Evolutionary conservation across 2,113 vertebrate species (phyloP).

Genomic region (Addax nasomaculatus): DNA sequence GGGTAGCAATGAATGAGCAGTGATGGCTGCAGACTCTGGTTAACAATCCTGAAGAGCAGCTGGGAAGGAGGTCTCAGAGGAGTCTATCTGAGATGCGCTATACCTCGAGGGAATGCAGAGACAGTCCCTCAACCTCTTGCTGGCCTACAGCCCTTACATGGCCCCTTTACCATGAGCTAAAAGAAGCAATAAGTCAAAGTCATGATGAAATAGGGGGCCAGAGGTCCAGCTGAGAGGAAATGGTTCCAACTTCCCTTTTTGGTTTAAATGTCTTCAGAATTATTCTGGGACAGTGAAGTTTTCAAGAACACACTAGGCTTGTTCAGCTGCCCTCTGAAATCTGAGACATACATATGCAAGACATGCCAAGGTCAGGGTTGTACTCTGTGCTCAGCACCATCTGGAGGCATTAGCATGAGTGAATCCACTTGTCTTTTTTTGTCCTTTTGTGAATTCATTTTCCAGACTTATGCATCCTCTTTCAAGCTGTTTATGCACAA

Average conservation of each 20-base stretch:
- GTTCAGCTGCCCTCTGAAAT: background rate
- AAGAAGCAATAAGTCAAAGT: background rate
- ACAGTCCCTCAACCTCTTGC: background rate
- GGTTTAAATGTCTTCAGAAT: background rate
- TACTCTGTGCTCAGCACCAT: constrained; percentile 52
- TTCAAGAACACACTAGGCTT: background rate
- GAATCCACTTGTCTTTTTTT: constrained; percentile 7
- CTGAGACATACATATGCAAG: background rate
- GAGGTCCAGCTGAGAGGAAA: background rate
- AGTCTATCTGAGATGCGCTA: background rate
- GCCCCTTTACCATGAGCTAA: background rate
- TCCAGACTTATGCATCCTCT: background rate
- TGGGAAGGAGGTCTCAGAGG: background rate
- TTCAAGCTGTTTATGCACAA: background rate
- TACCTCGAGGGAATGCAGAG: background rate
- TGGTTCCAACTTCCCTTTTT: background rate
- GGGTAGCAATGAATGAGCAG: background rate
- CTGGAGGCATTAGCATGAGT: constrained; percentile 61
- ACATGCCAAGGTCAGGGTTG: background rate
- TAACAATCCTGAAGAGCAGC: constrained; percentile 6
- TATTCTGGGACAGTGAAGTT: background rate
- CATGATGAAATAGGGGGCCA: background rate
- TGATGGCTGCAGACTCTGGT: background rate
- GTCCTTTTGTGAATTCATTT: constrained; percentile 10
- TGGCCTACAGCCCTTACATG: background rate